Conservation (phyloP, 2,113 vertebrate genomes). For the Eolophus roseicapilla region DNA sequence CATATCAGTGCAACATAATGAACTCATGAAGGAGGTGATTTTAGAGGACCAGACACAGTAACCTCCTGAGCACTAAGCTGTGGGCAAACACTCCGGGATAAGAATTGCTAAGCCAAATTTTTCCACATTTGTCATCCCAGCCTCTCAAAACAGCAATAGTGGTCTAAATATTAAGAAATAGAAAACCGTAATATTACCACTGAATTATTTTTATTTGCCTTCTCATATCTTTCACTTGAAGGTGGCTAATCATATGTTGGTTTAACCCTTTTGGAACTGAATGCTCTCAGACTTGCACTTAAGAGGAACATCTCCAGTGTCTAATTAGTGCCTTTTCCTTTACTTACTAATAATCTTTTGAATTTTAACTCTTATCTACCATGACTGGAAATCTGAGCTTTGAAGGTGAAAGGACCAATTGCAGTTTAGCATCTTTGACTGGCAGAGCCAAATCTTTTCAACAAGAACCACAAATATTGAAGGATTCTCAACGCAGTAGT, state of each 20-base stretch:
- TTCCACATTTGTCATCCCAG: background rate
- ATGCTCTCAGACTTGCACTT: background rate
- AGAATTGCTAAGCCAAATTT: background rate
- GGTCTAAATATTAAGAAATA: background rate
- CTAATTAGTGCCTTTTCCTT: background rate
- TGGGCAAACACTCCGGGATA: background rate
- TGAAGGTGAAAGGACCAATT: background rate
- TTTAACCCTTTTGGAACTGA: background rate
- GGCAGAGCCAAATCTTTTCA: background rate
- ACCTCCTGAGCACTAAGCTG: background rate
- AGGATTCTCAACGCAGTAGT: background rate
- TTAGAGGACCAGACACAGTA: background rate
- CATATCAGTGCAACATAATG: background rate
- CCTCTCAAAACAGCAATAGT: background rate
- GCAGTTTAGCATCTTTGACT: background rate
- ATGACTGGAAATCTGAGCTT: background rate
- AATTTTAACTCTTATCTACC: background rate
- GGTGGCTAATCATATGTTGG: background rate
- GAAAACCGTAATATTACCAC: background rate
- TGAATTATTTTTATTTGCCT: background rate
- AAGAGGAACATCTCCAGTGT: background rate
- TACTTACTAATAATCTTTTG: background rate
- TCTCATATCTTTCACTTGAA: background rate
- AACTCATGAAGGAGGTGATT: background rate
- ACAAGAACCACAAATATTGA: background rate